Percentiles rank a stretch among this genome's conserved stretches.
phyloP scores from a whole-genome alignment of 2,113 vertebrate genomes.

The Tetrao urogallus region DNA sequence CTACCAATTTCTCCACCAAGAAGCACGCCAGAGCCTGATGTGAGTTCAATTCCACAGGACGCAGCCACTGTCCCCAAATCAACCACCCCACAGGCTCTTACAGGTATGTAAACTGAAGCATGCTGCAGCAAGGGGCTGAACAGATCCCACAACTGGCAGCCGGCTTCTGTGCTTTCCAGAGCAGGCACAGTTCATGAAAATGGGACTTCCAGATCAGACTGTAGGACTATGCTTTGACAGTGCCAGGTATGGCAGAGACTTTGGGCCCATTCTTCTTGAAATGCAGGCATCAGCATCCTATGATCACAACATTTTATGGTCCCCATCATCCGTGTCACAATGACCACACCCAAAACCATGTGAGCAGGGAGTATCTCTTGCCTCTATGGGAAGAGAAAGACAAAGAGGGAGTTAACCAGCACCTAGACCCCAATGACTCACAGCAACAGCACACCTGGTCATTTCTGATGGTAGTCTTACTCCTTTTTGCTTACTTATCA shows the following conservation, averaged over 20 bases:
- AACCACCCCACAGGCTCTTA: slow-evolving; percentile 85
- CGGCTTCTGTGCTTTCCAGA: not conserved
- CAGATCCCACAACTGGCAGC: fast-evolving
- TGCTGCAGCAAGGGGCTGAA: not conserved
- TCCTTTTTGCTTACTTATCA: not conserved
- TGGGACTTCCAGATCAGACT: not conserved
- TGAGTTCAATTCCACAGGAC: slow-evolving; percentile 93
- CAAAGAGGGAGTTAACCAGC: not conserved
- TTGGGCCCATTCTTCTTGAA: not conserved
- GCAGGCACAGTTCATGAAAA: not conserved
- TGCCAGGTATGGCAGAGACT: not conserved
- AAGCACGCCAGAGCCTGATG: slow-evolving; percentile 91
- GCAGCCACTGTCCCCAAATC: slow-evolving; percentile 90
- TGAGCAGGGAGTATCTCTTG: not conserved
- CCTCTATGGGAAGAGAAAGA: not conserved
- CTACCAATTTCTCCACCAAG: slow-evolving; percentile 88
- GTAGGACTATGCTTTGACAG: not conserved
- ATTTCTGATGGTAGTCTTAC: not conserved
- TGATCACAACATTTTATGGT: not conserved
- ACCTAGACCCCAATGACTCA: not conserved
- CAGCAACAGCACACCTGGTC: not conserved
- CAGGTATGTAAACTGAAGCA: slow-evolving; percentile 80
- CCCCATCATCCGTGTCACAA: not conserved
- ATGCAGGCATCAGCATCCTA: not conserved
- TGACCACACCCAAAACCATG: not conserved